These are phyloP conservation scores for Gallirallus australis DNA, from an alignment of 2,797 vertebrate genomes.

Conservation along the genomic window DNA sequence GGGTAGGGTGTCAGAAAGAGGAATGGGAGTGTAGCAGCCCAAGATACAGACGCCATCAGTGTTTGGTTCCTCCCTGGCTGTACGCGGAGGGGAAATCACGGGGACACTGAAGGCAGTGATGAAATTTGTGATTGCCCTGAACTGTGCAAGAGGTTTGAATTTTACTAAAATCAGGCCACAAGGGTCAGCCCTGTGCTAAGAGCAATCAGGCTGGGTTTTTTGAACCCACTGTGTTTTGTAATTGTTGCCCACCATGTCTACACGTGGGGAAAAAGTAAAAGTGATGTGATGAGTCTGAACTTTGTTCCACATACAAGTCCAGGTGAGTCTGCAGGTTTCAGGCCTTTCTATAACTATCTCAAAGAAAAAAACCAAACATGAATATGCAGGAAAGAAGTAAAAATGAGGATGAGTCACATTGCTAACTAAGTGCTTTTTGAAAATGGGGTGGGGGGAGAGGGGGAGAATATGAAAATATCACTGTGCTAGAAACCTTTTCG, in stretches of 20 bases:
- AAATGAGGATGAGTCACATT: background rate
- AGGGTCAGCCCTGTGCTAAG: background rate
- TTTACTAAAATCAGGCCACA: background rate
- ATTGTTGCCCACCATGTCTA: background rate
- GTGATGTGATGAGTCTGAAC: background rate
- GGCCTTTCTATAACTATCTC: background rate
- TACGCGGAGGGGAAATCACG: background rate
- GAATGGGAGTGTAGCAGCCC: background rate
- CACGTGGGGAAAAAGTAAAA: background rate
- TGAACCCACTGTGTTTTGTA: background rate
- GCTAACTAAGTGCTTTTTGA: background rate
- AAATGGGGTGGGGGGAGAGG: background rate
- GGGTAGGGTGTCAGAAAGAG: background rate
- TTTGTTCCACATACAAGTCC: background rate
- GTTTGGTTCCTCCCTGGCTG: background rate
- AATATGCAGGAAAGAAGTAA: background rate
- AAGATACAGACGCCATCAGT: background rate
- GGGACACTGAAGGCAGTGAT: background rate
- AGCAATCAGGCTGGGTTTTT: rapidly evolving
- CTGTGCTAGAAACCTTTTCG: background rate
- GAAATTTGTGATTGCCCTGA: background rate
- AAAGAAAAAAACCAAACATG: background rate
- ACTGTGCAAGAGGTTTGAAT: background rate
- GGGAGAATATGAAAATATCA: background rate
- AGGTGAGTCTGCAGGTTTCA: background rate